Evolutionary conservation across 2,888 invertebrate genomes (phyloP), one percentile per base, ranked within the genome.

Genomic region (Pseudococcus jackbeardsleyi): DNA sequence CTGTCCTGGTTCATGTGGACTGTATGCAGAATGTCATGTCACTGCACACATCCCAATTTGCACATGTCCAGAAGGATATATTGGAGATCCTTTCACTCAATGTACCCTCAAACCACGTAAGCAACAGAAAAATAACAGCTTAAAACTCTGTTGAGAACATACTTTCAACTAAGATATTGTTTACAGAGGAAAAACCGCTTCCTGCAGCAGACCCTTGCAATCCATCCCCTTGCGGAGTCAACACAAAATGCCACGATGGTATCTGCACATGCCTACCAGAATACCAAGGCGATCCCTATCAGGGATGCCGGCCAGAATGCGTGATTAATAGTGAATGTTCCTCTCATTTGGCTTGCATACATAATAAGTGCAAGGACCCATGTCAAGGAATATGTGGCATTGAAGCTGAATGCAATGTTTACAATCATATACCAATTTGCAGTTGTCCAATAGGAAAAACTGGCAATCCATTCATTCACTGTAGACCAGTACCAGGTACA

Each of bases 291-390:
- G 93, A 94, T 90, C 96, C 96, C 22, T 93, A 92, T 90, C 95
- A 95, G 89, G 94, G 94, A 17, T 96, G 96, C 91, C 93, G 96
- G 90, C 96, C 96, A 12, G 96, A 96, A 92, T 96, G 96, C 91
- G 94, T 95, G 46, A 93, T 95, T 48, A 96, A 95, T 90, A 94
- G 95, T 0, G 96, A 96, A 91, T 97, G 97, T 91, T 91, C 94
- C 1, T 92, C 93, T 22, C 94, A 95, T 90, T 94, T 94, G 91
- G 95, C 96, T 4, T 97, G 97, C 90, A 92, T 95, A 15, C 94
- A 95, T 90, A 94, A 94, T 90, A 96, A 95, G 92, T 97, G 97
- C 91, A 91, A 92, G 39, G 94, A 96, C 91, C 96, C 97, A 59
- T 97, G 97, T 90, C 93, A 94, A 50, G 94, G 94, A 86, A 93